phyloP scores from a whole-genome alignment of 2,888 invertebrate genomes.

The Apamea crenata region DNA sequence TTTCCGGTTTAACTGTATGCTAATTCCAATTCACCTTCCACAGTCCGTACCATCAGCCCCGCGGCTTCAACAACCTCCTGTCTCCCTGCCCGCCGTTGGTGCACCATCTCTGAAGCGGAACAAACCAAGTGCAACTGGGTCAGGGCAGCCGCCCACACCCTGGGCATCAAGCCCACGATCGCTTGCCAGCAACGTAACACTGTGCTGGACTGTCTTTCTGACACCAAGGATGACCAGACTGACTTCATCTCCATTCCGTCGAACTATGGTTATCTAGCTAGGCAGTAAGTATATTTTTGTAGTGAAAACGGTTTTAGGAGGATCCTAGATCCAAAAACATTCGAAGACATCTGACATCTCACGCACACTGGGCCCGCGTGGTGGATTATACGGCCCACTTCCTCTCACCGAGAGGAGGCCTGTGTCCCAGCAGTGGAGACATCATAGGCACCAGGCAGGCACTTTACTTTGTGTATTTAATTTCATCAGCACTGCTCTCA shows the following conservation, averaged over 20 bases:
- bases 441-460: no score
- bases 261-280: constrained; percentile 91
- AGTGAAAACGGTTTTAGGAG: neutral
- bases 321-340: no score
- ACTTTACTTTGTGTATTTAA: no score
- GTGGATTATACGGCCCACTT: no score
- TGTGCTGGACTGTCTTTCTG: constrained; percentile 89
- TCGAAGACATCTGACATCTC: no score
- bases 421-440: no score
- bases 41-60: constrained; percentile 79
- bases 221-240: constrained; percentile 85
- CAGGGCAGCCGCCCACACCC: constrained; percentile 87
- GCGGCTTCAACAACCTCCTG: constrained; percentile 76
- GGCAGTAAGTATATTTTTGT: constrained; percentile 87
- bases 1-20: no score
- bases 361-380: no score
- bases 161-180: constrained; percentile 91
- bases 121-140: constrained; percentile 91
- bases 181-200: constrained; percentile 85
- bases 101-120: constrained; percentile 89
- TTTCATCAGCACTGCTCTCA: no score
- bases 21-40: constrained; percentile 8
- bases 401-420: no score
- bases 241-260: constrained; percentile 92
- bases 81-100: constrained; percentile 90